Conservation (phyloP, 1,140 invertebrate species). For the Apis florea region DNA sequence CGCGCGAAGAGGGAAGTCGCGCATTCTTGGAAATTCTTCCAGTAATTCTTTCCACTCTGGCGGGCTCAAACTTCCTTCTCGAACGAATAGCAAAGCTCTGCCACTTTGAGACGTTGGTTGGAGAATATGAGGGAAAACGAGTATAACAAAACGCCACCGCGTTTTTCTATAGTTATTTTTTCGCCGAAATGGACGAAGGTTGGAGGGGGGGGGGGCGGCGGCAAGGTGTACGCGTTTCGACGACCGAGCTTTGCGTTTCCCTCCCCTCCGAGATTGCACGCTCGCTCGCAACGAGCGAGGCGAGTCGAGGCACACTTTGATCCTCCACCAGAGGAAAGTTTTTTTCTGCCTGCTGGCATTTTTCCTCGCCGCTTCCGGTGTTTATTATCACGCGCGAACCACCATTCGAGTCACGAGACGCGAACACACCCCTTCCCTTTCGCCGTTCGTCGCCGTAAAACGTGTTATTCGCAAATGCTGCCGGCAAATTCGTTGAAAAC, state of each 20-base stretch:
- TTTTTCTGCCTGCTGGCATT: slow-evolving; percentile 34
- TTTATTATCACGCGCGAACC: slow-evolving; percentile 41
- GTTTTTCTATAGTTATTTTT: slow-evolving; percentile 24
- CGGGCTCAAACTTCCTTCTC: too few relatives aligned
- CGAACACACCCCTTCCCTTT: slow-evolving; percentile 11
- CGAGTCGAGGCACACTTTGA: slow-evolving; percentile 44
- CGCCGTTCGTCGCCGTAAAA: slow-evolving; percentile 6
- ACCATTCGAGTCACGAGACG: slow-evolving; percentile 21
- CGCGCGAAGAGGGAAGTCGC: too few relatives aligned
- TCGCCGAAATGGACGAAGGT: not conserved
- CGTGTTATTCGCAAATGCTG: slow-evolving; percentile 12
- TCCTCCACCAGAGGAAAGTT: slow-evolving; percentile 37
- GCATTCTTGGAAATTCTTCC: too few relatives aligned
- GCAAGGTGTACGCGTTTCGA: too few relatives aligned
- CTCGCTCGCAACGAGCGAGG: slow-evolving; percentile 16
- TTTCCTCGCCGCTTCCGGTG: slow-evolving; percentile 42
- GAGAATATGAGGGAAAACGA: not conserved
- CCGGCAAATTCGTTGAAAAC: slow-evolving; percentile 24
- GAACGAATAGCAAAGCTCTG: not conserved
- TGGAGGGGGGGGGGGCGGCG: too few relatives aligned
- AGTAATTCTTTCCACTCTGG: not conserved
- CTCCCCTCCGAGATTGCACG: slow-evolving; percentile 6
- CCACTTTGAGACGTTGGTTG: not conserved
- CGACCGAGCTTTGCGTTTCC: slow-evolving; percentile 29
- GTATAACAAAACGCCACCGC: not conserved